phyloP scores from a whole-genome alignment of 2,888 invertebrate species.

The Pharmacophagus antenor region DNA sequence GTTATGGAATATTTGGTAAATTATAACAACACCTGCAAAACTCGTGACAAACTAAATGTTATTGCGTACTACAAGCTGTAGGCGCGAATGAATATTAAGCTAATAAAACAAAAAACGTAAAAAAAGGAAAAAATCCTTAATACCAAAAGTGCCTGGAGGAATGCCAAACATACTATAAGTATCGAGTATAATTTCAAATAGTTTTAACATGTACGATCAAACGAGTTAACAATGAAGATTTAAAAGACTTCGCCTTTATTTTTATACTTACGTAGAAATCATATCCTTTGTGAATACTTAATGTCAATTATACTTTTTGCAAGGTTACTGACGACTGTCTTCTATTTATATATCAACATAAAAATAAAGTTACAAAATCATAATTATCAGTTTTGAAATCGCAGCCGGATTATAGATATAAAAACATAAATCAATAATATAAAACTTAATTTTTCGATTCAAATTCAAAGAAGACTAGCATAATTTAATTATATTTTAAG shows the following conservation, averaged over 20 bases:
- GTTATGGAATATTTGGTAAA: no score
- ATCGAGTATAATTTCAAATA: not conserved
- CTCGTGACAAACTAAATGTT: not conserved
- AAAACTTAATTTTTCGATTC: no score
- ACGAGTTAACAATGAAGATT: not conserved
- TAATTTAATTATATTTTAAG: not conserved
- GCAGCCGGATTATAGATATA: no score
- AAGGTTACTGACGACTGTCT: no score
- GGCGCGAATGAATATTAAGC: not conserved
- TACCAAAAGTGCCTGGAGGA: not conserved
- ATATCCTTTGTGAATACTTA: not conserved
- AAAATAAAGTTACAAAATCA: no score
- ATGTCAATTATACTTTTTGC: not conserved
- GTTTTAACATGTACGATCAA: not conserved
- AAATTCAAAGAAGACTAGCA: not conserved
- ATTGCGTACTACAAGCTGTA: not conserved
- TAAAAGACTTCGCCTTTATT: not conserved
- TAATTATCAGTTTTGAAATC: no score
- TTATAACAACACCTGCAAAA: not conserved
- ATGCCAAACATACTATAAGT: slow-evolving; percentile 9
- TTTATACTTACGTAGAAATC: not conserved
- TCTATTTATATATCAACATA: no score
- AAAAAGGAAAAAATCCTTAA: not conserved
- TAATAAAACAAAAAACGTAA: slow-evolving; percentile 6
- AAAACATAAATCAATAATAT: no score